Conservation (phyloP, 2,113 vertebrate species). For the Manacus vitellinus region DNA sequence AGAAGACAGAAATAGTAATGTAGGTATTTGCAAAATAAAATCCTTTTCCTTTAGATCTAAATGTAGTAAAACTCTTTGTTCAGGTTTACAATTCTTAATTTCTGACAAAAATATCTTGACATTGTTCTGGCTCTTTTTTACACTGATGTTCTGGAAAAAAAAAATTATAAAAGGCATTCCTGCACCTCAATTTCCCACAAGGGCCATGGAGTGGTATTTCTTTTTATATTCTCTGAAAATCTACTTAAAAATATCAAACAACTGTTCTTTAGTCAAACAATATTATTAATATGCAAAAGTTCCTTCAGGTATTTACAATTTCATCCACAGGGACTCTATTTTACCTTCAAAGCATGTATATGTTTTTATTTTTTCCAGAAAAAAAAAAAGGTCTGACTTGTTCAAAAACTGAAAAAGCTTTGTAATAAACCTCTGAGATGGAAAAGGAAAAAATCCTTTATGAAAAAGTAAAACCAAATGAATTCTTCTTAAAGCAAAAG, state of each 20-base stretch:
- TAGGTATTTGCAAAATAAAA: neutral
- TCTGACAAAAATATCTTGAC: neutral
- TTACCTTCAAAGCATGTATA: constrained; percentile 3
- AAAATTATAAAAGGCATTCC: neutral
- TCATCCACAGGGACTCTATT: neutral
- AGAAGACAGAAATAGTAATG: neutral
- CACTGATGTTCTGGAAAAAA: neutral
- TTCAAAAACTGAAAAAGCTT: neutral
- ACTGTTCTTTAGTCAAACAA: neutral
- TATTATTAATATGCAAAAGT: neutral
- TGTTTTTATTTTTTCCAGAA: neutral
- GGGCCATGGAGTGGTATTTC: neutral
- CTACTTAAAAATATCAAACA: neutral
- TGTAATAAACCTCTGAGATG: neutral
- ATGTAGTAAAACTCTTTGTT: neutral
- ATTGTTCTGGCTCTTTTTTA: neutral
- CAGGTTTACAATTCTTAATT: neutral
- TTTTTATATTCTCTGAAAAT: neutral
- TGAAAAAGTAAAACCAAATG: neutral
- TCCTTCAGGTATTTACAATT: neutral
- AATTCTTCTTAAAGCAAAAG: neutral
- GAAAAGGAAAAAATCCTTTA: neutral
- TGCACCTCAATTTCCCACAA: fast-evolving
- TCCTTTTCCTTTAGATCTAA: neutral
- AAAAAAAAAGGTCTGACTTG: neutral